Evolutionary conservation across 2,888 invertebrate genomes (phyloP), one percentile per base, ranked within the genome.

Genomic region (Papilio elwesi): DNA sequence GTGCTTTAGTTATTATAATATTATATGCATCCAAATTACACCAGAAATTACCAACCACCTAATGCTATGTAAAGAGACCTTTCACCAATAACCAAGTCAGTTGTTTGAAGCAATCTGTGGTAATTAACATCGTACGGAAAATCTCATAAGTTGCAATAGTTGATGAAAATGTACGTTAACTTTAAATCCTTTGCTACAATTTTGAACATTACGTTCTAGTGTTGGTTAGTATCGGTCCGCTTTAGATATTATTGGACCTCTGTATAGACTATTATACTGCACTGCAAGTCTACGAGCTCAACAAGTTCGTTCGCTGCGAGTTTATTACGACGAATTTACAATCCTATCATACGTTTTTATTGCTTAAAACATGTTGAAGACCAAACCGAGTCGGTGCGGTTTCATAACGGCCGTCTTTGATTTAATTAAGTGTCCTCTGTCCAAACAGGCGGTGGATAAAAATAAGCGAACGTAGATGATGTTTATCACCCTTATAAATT

Each of bases 361-460:
- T 59, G 66, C 66, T 66, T 47, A 53, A 26, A 71, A 57, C 59
- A 62, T 52, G 72, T 57, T 55, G 71, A 59, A 53, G 63, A 67
- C n/a, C 62, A 48, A 47, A 16, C 48, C 52, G 47, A 53, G 59
- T 13, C 8, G n/a, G 13, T 49, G 49, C n/a, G 13, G 68, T 71
- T 71, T 63, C 71, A 73, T 70, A 73, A 76, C 67, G 47, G 52
- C 43, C 63, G 43, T 65, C 73, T 65, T 71, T 72, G 74, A 76
- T 74, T 74, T 74, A 73, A 74, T 76, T 71, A 74, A 74, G 70
- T 72, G 75, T 75, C 69, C 72, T 71, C 69, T 43, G 74, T n/a
- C 15, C 72, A 63, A 70, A 72, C 68, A 72, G 68, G 43, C 59
- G 55, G 62, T 26, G 57, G 74, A 64, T 75, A 76, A 76, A 76